Percentiles rank a stretch among this genome's conserved stretches.
phyloP scores from a whole-genome alignment of 2,888 invertebrate species.

The Limnephilus rhombicus region DNA sequence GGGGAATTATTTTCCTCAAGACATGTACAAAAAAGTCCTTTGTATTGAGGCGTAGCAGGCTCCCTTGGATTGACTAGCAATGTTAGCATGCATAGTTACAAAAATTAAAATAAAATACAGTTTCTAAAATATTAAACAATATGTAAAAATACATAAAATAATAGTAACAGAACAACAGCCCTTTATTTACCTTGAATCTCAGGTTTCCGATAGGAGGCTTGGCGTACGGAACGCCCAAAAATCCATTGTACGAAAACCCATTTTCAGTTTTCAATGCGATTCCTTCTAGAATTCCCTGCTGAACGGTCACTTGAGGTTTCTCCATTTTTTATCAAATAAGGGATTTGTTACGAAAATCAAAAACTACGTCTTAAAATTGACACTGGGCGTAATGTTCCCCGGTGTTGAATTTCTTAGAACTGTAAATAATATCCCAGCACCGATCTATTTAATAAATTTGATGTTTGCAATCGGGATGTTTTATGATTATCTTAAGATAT shows the following conservation, averaged over 20 bases:
- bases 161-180: no score
- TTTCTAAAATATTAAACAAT: no score
- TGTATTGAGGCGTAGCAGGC: no score
- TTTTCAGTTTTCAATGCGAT: neutral
- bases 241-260: constrained; percentile 60
- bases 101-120: no score
- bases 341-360: neutral
- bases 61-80: no score
- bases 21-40: no score
- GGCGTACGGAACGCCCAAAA: constrained; percentile 55
- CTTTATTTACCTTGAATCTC: constrained; percentile 49
- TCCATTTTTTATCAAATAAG: neutral
- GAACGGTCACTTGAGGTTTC: constrained; percentile 35
- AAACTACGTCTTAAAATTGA: neutral
- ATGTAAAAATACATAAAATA: no score
- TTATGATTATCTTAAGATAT: neutral
- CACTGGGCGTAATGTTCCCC: neutral
- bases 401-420: neutral
- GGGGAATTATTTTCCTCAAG: no score
- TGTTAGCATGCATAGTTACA: no score
- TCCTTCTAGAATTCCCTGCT: constrained; percentile 51
- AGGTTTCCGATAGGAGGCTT: constrained; percentile 57
- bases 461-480: neutral
- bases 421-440: neutral
- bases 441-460: neutral